These are phyloP conservation scores for Takifugu flavidus DNA, from an alignment of 2,113 vertebrate genomes.

Conservation along the genomic window DNA sequence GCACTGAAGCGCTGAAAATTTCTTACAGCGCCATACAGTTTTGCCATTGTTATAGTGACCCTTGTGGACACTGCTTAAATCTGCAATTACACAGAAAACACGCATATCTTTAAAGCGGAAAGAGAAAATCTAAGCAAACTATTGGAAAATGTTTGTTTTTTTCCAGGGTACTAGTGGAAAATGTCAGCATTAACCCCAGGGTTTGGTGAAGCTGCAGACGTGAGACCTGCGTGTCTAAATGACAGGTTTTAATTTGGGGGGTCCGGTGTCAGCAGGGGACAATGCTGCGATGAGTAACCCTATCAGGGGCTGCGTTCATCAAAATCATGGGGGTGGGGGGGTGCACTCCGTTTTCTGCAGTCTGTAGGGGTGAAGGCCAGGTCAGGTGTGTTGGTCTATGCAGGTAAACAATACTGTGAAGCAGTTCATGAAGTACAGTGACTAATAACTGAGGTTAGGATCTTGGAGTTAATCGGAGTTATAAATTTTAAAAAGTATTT, in stretches of 20 bases:
- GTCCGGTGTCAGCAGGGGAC: conserved; percentile 62
- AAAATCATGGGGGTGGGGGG: conserved; percentile 53
- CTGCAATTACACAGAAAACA: background rate
- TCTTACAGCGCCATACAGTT: background rate
- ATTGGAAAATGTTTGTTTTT: background rate
- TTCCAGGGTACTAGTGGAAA: background rate
- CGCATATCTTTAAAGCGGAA: background rate
- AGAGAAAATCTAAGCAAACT: background rate
- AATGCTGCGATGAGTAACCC: conserved; percentile 69
- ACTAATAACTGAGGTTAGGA: no score
- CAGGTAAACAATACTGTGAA: conserved; percentile 11
- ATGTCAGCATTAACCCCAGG: conserved; percentile 23
- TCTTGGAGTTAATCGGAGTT: no score
- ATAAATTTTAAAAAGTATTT: no score
- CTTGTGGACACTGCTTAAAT: no score
- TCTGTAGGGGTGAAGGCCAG: conserved; percentile 26
- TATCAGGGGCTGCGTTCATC: conserved; percentile 71
- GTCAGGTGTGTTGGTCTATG: conserved; percentile 12
- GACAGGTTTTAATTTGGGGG: conserved; percentile 49
- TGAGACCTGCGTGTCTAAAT: conserved; percentile 43
- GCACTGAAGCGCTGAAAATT: background rate
- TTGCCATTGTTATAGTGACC: no score
- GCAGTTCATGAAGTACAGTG: conserved; percentile 12
- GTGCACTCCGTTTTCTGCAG: conserved; percentile 18
- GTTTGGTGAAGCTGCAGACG: conserved; percentile 45